Evolutionary conservation across 2,797 vertebrate species (phyloP).

Genomic region (Sebastes minor): DNA sequence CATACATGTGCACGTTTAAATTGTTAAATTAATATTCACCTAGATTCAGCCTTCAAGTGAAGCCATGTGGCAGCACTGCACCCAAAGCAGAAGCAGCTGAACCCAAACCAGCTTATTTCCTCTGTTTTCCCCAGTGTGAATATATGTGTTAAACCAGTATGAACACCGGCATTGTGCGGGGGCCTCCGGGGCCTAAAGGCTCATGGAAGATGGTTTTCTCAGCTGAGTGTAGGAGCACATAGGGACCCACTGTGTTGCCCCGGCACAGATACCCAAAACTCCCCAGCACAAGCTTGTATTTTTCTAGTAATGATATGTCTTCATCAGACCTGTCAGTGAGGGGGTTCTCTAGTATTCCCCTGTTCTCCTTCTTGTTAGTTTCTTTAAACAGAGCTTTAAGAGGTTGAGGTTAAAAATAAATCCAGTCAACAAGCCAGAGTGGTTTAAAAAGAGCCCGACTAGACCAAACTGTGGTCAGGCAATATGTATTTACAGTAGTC

Average conservation of each 20-base stretch:
- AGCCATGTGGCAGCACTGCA: not conserved
- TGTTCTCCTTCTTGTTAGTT: conserved; percentile 17
- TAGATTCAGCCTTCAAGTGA: conserved; percentile 9
- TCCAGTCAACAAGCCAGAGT: conserved; percentile 7
- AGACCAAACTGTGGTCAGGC: conserved; percentile 57
- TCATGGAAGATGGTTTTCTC: conserved; percentile 60
- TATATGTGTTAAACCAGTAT: conserved; percentile 54
- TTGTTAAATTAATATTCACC: conserved; percentile 14
- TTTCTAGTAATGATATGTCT: conserved; percentile 49
- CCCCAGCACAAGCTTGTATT: conserved; percentile 33
- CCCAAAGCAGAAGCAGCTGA: conserved; percentile 38
- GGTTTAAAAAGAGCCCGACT: conserved; percentile 38
- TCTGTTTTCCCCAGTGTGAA: conserved; percentile 44
- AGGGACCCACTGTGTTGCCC: conserved; percentile 35
- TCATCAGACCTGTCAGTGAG: conserved; percentile 21
- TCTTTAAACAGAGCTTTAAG: conserved; percentile 3
- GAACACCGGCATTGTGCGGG: conserved; percentile 69
- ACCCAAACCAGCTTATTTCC: conserved; percentile 33
- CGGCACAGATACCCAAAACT: conserved; percentile 29
- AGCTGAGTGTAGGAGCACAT: conserved; percentile 42
- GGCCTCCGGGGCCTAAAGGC: conserved; percentile 33
- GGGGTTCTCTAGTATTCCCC: not conserved
- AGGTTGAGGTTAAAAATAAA: conserved; percentile 40
- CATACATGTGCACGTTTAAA: not conserved
- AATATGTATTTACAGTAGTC: conserved; percentile 50